phyloP scores from a whole-genome alignment of 2,113 vertebrate species.

The Leptosomus discolor region DNA sequence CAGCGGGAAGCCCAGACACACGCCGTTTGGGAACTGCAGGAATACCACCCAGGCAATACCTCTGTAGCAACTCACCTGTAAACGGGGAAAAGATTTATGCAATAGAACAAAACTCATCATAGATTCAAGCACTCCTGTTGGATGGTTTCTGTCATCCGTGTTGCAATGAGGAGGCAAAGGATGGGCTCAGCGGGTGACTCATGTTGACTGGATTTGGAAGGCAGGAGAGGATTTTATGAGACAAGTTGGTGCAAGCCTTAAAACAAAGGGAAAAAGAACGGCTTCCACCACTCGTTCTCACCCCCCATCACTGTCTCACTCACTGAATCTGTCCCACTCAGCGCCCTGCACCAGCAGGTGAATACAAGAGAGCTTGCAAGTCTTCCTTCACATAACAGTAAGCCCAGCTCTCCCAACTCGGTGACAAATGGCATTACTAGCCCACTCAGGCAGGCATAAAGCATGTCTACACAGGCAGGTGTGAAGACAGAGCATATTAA shows the following conservation, averaged over 20 bases:
- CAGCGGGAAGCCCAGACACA: not conserved
- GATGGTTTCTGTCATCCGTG: constrained; percentile 77
- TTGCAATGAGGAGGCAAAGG: constrained; percentile 70
- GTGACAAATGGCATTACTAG: not conserved
- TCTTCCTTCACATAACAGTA: not conserved
- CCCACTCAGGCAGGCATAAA: not conserved
- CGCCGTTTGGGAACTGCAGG: not conserved
- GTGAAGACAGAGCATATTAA: not conserved
- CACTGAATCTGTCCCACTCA: not conserved
- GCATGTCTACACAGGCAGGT: not conserved
- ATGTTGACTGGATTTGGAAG: constrained; percentile 66
- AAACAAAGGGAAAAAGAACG: constrained; percentile 43
- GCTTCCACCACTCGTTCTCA: constrained; percentile 41
- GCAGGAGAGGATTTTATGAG: constrained; percentile 63
- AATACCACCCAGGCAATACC: not conserved
- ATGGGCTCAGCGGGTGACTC: constrained; percentile 74
- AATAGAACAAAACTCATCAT: constrained; percentile 62
- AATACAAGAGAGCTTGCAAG: not conserved
- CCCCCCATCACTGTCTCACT: not conserved
- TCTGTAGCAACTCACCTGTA: not conserved
- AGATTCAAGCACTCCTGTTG: constrained; percentile 21
- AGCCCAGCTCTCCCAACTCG: not conserved
- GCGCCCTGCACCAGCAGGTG: not conserved
- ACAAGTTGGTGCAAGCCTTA: constrained; percentile 66
- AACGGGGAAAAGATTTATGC: constrained; percentile 33